Evolutionary conservation across 2,113 vertebrate species (phyloP), one percentile per base, ranked within the genome.

Genomic region (Syrmaticus mikado): DNA sequence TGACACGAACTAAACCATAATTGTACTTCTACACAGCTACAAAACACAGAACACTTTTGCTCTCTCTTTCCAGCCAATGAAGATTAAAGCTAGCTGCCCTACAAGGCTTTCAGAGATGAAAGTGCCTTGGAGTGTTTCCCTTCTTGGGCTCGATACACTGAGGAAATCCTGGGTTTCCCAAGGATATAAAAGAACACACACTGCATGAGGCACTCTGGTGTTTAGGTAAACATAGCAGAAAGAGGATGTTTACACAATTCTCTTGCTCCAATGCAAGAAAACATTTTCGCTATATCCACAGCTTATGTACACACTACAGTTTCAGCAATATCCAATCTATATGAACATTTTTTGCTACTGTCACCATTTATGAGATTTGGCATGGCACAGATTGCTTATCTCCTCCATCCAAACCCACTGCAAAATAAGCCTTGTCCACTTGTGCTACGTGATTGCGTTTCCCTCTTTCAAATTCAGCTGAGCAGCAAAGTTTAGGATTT

Each of bases 101-200:
- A 92, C 91, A 97, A 95, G 95, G 94, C 50, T 81, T 28, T 68
- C 48, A 32, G 91, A 60, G 89, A 50, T 9, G 78, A 82, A 90
- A 24, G 70, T n/a, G 85, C 75, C 40, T 21, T 46, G 84, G 46
- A 73, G 91, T 1, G 70, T 40, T 97, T 87, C 92, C 88, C 85
- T 95, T 95, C 79, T 93, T 93, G 93, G 92, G 94, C 53, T 92
- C 43, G 81, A 93, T 45, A 52, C 64, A 82, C 2, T 36, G 79
- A 93, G 85, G 87, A 92, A 93, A 92, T 55, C 89, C 92, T 87
- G 87, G 92, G 82, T 57, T 93, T 89, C 83, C 94, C 57, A 0
- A 43, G 82, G 62, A 40, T 86, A 20, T 57, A n/a, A 92, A 80
- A 89, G 40, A 89, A 52, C 73, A 30, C 2, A 0, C 8, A 36